Base-by-base conservation (phyloP, 2,888 invertebrate species). In the Halocaridina rubra region DNA sequence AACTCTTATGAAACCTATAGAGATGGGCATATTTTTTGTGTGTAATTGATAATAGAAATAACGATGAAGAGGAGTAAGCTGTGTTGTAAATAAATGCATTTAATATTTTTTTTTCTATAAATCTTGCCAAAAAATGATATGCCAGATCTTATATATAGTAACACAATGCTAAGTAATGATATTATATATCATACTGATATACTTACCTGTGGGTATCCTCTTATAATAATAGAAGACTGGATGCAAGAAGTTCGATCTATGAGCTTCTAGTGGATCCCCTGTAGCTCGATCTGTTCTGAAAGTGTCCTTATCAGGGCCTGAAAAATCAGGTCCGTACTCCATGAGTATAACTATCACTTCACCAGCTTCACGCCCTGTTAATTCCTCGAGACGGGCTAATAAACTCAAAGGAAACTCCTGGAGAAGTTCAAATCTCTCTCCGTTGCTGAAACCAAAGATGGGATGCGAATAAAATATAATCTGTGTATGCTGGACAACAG, bases 231-330 rank as follows among this genome's bases (percentile, higher is more conserved):
- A 92, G 53, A 92, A 88, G 3, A 91, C 91, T 3, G 92, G 92
- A 88, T 92, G 92, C 0, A 92, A 89, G 88, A 92, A 92, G 89
- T 92, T 92, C 53, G 91, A 92, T 10, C 88, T 78, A 87, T 91
- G 91, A 8, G 91, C 92, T 57, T 90, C 90, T 3, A 90, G 87
- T 3, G 91, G 90, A 39, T 91, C 90, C 1, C 90, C 91, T 0
- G 90, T 90, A 1, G 91, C 91, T 71, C 92, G 85, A 87, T 90
- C 90, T 8, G 89, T 53, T 16, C 91, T 88, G 89, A 92, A 92
- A 27, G 91, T 90, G 89, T 92, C 92, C 61, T 88, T 88, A 33
- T 88, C 90, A 5, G 89, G 89, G 7, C 88, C 89, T 0, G 91
- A 92, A 89, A 91, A 92, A 81, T 90, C 90, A 3, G 88, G 87